Evolutionary conservation across 2,888 invertebrate species (phyloP).

Genomic region (Eretmocerus hayati): DNA sequence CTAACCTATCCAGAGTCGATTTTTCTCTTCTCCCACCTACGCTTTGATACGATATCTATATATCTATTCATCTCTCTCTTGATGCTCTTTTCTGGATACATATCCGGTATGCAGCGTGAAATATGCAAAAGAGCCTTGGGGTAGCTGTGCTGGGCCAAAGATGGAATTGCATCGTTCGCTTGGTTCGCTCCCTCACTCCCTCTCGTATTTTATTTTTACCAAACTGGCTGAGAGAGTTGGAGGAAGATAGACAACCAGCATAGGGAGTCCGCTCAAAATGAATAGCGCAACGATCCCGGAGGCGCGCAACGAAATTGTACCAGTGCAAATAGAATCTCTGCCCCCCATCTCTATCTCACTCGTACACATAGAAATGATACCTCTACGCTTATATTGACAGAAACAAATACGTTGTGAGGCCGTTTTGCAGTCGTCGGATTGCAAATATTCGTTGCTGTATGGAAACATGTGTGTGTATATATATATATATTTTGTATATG

Average conservation of each 20-base stretch:
- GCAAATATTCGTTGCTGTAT: conserved; percentile 5
- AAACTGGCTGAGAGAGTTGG: not conserved
- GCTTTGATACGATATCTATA: too few species aligned
- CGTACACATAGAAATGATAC: not conserved
- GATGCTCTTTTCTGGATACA: too few species aligned
- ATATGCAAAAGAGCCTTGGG: conserved; percentile 6
- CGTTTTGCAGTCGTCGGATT: not conserved
- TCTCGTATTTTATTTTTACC: not conserved
- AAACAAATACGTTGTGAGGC: conserved; percentile 10
- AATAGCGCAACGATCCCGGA: conserved; percentile 3
- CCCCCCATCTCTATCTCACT: too few species aligned
- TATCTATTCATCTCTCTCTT: too few species aligned
- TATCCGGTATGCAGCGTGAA: conserved; percentile 12
- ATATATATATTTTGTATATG: not conserved
- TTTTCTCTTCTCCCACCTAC: too few species aligned
- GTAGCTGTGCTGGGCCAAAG: not conserved
- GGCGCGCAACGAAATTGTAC: conserved; percentile 12
- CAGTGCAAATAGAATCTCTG: conserved; percentile 14
- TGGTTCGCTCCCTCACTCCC: not conserved
- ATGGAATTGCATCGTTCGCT: not conserved
- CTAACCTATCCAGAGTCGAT: too few species aligned
- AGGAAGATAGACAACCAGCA: not conserved
- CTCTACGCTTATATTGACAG: conserved; percentile 17
- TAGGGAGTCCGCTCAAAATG: conserved; percentile 11
- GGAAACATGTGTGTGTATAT: not conserved